These are phyloP conservation scores for Brachionus asplanchnoidis DNA, from an alignment of 1,140 invertebrate genomes.

Conservation along the genomic window DNA sequence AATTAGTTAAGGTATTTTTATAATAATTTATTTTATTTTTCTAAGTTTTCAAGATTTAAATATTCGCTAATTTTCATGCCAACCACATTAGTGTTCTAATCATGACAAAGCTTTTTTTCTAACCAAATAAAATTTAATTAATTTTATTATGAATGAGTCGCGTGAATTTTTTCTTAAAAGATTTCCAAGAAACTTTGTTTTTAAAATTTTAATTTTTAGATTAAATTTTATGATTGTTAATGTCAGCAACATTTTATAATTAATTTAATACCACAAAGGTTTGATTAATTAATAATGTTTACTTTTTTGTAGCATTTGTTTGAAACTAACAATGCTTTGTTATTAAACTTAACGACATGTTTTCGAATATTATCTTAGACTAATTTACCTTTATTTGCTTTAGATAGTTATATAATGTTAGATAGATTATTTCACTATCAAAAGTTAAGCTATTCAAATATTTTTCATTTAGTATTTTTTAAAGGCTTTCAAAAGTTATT, in stretches of 20 bases:
- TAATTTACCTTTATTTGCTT: no score
- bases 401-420: no score
- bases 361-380: no score
- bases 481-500: no score
- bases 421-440: no score
- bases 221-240: background rate
- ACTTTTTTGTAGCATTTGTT: no score
- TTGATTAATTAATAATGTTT: no score
- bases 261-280: no score
- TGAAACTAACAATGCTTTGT: no score
- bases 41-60: background rate
- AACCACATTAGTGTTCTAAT: background rate
- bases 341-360: no score
- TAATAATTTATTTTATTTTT: background rate
- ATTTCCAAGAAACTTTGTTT: no score
- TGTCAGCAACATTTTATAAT: background rate
- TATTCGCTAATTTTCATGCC: background rate
- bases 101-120: background rate
- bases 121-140: background rate
- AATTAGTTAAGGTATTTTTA: background rate
- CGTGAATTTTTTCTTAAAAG: background rate
- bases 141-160: background rate
- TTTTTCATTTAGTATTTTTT: background rate
- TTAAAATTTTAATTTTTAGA: background rate
- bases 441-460: no score